These are phyloP conservation scores for Thamnophis elegans DNA, from an alignment of 2,797 vertebrate genomes.

Conservation along the genomic window DNA sequence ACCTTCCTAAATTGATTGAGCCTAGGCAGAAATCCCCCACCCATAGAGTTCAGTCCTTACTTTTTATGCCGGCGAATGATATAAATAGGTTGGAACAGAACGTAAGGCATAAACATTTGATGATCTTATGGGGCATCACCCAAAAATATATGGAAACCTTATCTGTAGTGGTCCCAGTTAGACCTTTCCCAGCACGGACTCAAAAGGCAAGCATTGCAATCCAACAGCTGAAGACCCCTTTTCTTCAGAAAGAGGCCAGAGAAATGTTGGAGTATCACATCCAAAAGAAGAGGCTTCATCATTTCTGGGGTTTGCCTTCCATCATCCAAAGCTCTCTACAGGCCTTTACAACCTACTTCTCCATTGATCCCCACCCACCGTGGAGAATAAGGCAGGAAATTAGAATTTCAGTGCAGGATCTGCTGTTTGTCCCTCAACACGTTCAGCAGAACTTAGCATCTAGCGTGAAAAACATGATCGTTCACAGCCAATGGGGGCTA, in stretches of 20 bases:
- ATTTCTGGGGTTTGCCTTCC: neutral
- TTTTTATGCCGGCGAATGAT: neutral
- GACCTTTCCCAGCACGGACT: neutral
- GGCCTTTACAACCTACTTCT: neutral
- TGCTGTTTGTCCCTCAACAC: neutral
- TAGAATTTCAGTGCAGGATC: conserved; percentile 18
- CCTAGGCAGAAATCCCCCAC: neutral
- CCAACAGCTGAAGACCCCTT: neutral
- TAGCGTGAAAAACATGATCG: conserved; percentile 50
- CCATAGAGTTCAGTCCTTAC: neutral
- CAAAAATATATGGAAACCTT: neutral
- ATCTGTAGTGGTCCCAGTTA: neutral
- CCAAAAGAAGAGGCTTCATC: conserved; percentile 47
- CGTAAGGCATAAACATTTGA: neutral
- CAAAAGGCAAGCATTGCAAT: neutral
- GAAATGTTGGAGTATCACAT: conserved; percentile 53
- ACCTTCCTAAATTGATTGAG: neutral
- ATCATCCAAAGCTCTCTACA: neutral
- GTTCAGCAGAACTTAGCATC: conserved; percentile 30
- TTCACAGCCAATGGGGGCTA: conserved; percentile 43
- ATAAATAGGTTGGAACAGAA: neutral
- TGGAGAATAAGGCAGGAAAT: neutral
- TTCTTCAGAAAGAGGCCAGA: conserved; percentile 27
- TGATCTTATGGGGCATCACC: neutral
- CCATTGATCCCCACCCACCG: neutral